Evolutionary conservation across 1,140 invertebrate species (phyloP).

Genomic region (Helicorthomorpha holstii): DNA sequence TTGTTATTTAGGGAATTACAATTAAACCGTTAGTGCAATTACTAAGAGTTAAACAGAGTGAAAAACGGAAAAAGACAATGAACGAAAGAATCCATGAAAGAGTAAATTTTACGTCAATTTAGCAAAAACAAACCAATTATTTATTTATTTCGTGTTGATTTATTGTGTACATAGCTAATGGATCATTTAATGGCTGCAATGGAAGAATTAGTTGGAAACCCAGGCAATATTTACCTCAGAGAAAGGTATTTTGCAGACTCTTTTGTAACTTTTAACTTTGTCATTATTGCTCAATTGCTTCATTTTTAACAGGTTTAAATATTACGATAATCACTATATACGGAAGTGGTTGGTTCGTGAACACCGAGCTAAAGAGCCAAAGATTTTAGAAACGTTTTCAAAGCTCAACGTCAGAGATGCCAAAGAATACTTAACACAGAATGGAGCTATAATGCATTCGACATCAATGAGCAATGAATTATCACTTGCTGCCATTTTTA

Average conservation of each 20-base stretch:
- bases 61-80: slow-evolving; percentile 80
- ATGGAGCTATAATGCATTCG: slow-evolving; percentile 54
- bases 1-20: slow-evolving; percentile 60
- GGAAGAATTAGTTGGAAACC: slow-evolving; percentile 84
- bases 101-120: slow-evolving; percentile 32
- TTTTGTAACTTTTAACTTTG: not conserved
- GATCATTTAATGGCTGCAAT: slow-evolving; percentile 92
- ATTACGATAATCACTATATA: slow-evolving; percentile 85
- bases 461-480: slow-evolving; percentile 57
- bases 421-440: slow-evolving; percentile 64
- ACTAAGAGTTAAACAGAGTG: slow-evolving; percentile 80
- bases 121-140: not conserved
- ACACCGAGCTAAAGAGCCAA: slow-evolving; percentile 68
- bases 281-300: slow-evolving; percentile 2
- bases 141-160: not conserved
- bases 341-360: slow-evolving; percentile 70
- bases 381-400: slow-evolving; percentile 86
- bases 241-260: slow-evolving; percentile 51
- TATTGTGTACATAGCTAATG: slow-evolving; percentile 52
- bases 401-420: slow-evolving; percentile 86
- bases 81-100: slow-evolving; percentile 89
- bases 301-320: slow-evolving; percentile 51
- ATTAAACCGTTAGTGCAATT: slow-evolving; percentile 93
- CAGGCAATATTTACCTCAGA: slow-evolving; percentile 81
- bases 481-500: slow-evolving; percentile 73